Conservation (phyloP, 2,113 vertebrate species). For the Saimiri boliviensis region DNA sequence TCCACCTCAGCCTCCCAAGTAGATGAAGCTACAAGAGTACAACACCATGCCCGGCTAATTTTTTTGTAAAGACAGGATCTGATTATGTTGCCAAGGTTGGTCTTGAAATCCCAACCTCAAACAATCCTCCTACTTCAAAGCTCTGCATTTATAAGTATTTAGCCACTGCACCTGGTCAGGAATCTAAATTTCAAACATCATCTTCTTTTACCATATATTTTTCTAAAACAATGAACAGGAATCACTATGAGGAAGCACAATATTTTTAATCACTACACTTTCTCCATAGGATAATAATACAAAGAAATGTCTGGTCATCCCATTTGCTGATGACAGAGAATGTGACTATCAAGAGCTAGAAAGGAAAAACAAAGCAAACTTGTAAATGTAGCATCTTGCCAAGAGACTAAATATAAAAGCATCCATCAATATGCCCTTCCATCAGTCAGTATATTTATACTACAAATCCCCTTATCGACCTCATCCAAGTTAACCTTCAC, state of each 20-base stretch:
- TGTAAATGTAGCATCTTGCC: background rate
- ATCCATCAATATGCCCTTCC: background rate
- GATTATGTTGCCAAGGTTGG: too few relatives aligned
- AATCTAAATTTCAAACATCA: background rate
- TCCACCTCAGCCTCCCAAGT: too few relatives aligned
- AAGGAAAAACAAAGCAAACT: background rate
- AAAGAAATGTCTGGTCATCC: background rate
- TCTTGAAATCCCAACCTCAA: too few relatives aligned
- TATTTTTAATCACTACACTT: background rate
- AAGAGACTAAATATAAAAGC: background rate
- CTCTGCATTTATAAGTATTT: too few relatives aligned
- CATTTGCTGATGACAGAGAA: background rate
- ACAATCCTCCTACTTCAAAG: too few relatives aligned
- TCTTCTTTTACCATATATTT: background rate
- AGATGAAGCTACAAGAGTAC: too few relatives aligned
- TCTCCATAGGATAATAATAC: background rate
- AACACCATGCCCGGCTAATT: too few relatives aligned
- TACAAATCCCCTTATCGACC: background rate
- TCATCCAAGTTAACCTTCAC: background rate
- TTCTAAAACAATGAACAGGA: constrained; percentile 28
- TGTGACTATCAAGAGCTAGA: constrained; percentile 26
- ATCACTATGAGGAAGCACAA: background rate
- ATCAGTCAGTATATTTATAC: background rate
- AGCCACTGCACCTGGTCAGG: too few relatives aligned
- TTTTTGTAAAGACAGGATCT: too few relatives aligned